Evolutionary conservation across 2,797 vertebrate genomes (phyloP), one percentile per base, ranked within the genome.

Genomic region (Alfaro cultratus): DNA sequence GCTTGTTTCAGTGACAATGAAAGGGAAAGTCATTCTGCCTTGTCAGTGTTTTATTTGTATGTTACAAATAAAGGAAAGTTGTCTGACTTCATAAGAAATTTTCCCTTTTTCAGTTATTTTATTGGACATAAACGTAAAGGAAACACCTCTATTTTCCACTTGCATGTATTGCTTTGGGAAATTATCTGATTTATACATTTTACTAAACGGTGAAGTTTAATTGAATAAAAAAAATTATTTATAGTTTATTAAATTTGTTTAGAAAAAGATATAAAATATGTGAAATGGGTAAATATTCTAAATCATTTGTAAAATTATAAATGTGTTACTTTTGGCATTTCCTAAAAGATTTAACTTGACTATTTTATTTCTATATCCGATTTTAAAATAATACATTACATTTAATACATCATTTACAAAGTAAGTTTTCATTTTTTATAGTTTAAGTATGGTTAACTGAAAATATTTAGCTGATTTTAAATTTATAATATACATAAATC

Each of bases 51-150:
- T 96, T 95, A 92, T 97, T 97, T 96, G 95, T 97, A 95, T 88
- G 95, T 96, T 95, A 95, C 95, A 95, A 97, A 97, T 97, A 97
- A 97, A 97, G 90, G 91, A 96, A 94, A 95, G 89, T 96, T 96
- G 94, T 95, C 96, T 95, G 93, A 95, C 91, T 95, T 95, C 92
- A 93, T 87, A 81, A 85, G 18, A 71, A 55, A 67, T 75, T 9
- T 51, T 51, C 57, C 8, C 3, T 7, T 6, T 36, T 5, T 53
- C 60, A 3, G 53, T 67, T 73, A 10, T 51, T 31, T 60, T 64
- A 39, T 67, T 67, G 34, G 34, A 23, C 15, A 36, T 34, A 36
- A 36, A 36, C 6, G 1, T 2, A 5, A 34, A 18, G 16, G 16
- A 64, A 64, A 64, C 2, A 2, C 62, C 13, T 29, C 23, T 60